Conservation (phyloP, 1,140 invertebrate species). For the Drosophila elegans region DNA sequence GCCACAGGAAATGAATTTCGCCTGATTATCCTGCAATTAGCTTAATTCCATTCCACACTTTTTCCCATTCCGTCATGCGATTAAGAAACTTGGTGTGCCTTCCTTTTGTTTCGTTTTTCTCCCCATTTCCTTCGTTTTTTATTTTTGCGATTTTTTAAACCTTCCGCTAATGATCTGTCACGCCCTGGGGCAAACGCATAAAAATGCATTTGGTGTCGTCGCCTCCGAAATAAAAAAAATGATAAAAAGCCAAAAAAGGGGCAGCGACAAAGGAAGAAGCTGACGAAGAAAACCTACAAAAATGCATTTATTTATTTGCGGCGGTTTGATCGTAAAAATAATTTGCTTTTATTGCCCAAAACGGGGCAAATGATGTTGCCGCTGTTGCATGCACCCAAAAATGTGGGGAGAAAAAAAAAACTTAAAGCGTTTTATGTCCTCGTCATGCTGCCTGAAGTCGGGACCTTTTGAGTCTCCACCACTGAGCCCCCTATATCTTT, state of each 20-base stretch:
- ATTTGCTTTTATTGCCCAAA: slow-evolving; percentile 77
- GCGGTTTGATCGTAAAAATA: slow-evolving; percentile 77
- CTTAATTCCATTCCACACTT: slow-evolving; percentile 45
- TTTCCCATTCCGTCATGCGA: slow-evolving; percentile 23
- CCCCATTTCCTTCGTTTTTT: slow-evolving; percentile 24
- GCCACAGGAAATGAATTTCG: slow-evolving; percentile 38
- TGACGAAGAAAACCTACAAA: slow-evolving; percentile 24
- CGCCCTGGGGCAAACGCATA: slow-evolving; percentile 63
- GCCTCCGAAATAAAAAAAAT: slow-evolving; percentile 27
- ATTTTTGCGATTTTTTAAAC: slow-evolving; percentile 15
- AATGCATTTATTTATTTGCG: slow-evolving; percentile 79
- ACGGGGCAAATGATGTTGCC: slow-evolving; percentile 45
- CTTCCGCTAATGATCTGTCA: slow-evolving; percentile 65
- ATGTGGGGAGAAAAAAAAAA: slow-evolving; percentile 21
- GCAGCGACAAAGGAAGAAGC: slow-evolving; percentile 6
- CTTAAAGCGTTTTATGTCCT: slow-evolving; percentile 72
- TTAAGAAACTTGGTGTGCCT: slow-evolving; percentile 53
- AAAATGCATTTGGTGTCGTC: slow-evolving; percentile 69
- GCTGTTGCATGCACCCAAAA: slow-evolving; percentile 50
- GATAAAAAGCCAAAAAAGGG: slow-evolving; percentile 12
- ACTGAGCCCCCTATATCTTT: background rate
- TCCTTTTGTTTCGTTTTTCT: slow-evolving; percentile 4
- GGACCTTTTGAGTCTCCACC: slow-evolving; percentile 18
- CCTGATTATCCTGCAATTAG: slow-evolving; percentile 50
- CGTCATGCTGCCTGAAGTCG: slow-evolving; percentile 54